Percentiles rank a stretch among this genome's conserved stretches.
Evolutionary conservation across 2,113 vertebrate species (phyloP).

Genomic region (Poicephalus meyeri): DNA sequence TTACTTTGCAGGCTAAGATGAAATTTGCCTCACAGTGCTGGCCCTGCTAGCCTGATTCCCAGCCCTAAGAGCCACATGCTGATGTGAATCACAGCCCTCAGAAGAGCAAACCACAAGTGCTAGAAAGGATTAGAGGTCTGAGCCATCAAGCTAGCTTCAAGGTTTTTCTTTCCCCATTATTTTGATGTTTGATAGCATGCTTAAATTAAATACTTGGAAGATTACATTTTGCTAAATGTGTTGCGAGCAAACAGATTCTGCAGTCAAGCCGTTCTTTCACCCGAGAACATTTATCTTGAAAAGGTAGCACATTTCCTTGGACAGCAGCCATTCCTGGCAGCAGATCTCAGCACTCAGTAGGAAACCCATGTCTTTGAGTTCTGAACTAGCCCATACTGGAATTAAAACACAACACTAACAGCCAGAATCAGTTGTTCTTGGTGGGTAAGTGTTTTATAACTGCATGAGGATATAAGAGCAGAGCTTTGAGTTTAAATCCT

Average conservation of each 20-base stretch:
- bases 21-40: neutral
- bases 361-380: slow-evolving; percentile 37
- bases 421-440: slow-evolving; percentile 58
- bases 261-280: neutral
- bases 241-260: neutral
- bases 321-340: slow-evolving; percentile 47
- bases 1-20: neutral
- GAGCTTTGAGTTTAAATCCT: slow-evolving; percentile 45
- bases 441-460: slow-evolving; percentile 64
- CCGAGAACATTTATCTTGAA: slow-evolving; percentile 39
- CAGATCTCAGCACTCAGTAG: slow-evolving; percentile 37
- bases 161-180: neutral
- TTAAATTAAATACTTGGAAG: slow-evolving; percentile 35
- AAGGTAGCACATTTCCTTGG: slow-evolving; percentile 45
- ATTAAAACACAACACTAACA: slow-evolving; percentile 59
- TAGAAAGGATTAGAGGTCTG: slow-evolving; percentile 12
- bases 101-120: neutral
- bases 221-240: slow-evolving; percentile 24
- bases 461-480: slow-evolving; percentile 38
- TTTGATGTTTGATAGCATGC: neutral
- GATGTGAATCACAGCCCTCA: neutral
- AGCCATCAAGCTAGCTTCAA: neutral
- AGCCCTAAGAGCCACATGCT: neutral
- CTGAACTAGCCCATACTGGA: slow-evolving; percentile 33
- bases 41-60: neutral